Evolutionary conservation across 2,113 vertebrate species (phyloP), one percentile per base, ranked within the genome.

Genomic region (Eublepharis macularius): DNA sequence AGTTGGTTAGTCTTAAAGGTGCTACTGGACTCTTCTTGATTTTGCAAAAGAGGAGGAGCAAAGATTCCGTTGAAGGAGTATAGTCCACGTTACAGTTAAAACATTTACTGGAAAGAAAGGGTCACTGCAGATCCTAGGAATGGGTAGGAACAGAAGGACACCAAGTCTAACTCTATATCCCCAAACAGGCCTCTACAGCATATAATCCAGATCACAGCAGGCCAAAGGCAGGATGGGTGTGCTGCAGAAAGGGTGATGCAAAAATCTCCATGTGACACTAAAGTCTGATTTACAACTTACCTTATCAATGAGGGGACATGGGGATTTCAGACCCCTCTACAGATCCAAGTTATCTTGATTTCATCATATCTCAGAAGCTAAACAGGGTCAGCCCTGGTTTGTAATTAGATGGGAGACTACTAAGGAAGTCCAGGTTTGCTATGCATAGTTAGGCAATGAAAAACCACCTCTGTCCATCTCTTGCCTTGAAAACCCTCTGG

Each of bases 81-180:
- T 3, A 19, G 1, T 2, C n/a, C 49, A 21, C 9, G 49, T 12
- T 16, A 17, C 21, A 24, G 7, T 57, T 57, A 32, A 41, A 14
- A 41, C 4, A 0, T 0, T 21, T n/a, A n/a, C 19, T 0, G 1
- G n/a, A 5, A 3, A 43, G 16, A 32, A 9, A 45, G 26, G 26
- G 39, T 8, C 26, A 32, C 73, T 45, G 13, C 41, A 10, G 6
- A 19, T 54, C 51, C 69, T 72, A 1, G 8, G 69, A 26, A 19
- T 12, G 39, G 39, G 21, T 21, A 24, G 17, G 39, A 73, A 43
- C 3, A 36, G 36, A 72, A 72, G 21, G 19, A 24, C 70, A 73
- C 19, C 69, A 36, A 41, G 69, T 9, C n/a, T n/a, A 14, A 73
- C 4, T 39, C 39, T 7, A 9, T 1, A 14, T 54, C 51, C 51